A percentile compares a stretch with the other conserved stretches of the same genome.
Evolutionary conservation across 1,140 invertebrate species (phyloP).

Genomic region (Bombyx mandarina): DNA sequence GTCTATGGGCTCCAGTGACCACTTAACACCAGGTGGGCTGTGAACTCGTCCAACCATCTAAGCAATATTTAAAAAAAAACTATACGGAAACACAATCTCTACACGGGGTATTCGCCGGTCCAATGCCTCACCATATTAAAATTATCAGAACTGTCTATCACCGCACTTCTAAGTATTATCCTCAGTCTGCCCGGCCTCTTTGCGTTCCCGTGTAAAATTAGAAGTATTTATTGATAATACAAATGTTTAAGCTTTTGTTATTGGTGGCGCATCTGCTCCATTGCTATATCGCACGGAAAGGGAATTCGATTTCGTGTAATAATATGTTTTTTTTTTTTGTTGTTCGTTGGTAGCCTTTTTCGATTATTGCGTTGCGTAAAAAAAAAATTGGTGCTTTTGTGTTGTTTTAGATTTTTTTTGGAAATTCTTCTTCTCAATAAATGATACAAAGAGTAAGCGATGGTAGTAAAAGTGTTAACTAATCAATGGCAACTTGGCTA

Average conservation of each 20-base stretch:
- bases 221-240: conserved; percentile 43
- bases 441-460: neutral
- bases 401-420: conserved; percentile 1
- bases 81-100: too few species aligned
- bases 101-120: conserved; percentile 15
- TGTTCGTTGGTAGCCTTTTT: neutral
- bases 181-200: conserved; percentile 9
- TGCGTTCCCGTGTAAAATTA: conserved; percentile 41
- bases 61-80: too few species aligned
- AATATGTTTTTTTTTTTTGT: conserved; percentile 28
- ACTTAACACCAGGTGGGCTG: too few species aligned
- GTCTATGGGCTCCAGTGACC: too few species aligned
- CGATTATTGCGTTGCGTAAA: too few species aligned
- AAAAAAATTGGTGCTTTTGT: conserved; percentile 3
- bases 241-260: conserved; percentile 40
- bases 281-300: conserved; percentile 31
- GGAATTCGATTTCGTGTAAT: conserved; percentile 51
- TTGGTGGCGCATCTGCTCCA: conserved; percentile 48
- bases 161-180: conserved; percentile 27
- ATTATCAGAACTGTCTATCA: conserved; percentile 65
- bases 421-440: neutral
- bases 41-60: too few species aligned
- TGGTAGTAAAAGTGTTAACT: too few species aligned
- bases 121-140: conserved; percentile 61
- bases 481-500: too few species aligned